phyloP scores from a whole-genome alignment of 2,888 invertebrate genomes.

The Ophion costatus region DNA sequence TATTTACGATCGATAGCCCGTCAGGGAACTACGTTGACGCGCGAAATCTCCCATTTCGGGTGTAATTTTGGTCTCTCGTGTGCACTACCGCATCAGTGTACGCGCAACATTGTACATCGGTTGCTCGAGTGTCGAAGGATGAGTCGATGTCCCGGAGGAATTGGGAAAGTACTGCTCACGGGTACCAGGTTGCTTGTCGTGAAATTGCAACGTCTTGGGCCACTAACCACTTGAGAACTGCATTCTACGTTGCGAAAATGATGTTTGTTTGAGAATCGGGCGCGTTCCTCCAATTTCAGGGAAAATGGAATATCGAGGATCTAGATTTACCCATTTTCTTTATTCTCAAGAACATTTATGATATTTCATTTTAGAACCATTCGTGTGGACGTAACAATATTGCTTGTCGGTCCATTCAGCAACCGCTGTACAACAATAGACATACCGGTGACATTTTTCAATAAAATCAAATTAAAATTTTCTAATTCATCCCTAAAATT shows the following conservation, averaged over 20 bases:
- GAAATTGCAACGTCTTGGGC: not conserved
- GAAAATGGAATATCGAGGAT: not conserved
- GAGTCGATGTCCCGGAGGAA: slow-evolving; percentile 34
- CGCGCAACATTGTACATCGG: slow-evolving; percentile 45
- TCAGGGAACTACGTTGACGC: slow-evolving; percentile 63
- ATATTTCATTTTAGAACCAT: no score
- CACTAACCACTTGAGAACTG: not conserved
- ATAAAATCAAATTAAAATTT: no score
- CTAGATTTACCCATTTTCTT: not conserved
- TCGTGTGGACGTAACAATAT: no score
- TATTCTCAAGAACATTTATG: no score
- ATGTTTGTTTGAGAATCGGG: not conserved
- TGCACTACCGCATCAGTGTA: slow-evolving; percentile 38
- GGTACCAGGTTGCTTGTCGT: not conserved
- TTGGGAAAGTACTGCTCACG: slow-evolving; percentile 26
- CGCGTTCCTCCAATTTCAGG: not conserved
- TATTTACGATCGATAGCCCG: slow-evolving; percentile 67
- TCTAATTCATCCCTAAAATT: no score
- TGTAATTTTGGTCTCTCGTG: slow-evolving; percentile 61
- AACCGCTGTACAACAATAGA: no score
- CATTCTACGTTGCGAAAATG: not conserved
- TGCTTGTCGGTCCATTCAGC: no score
- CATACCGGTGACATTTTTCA: no score
- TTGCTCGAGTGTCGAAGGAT: slow-evolving; percentile 54
- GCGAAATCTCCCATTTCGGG: slow-evolving; percentile 49